Percentiles rank a stretch among this genome's conserved stretches.
phyloP scores from a whole-genome alignment of 2,888 invertebrate genomes.

The Stenodema calcarata region DNA sequence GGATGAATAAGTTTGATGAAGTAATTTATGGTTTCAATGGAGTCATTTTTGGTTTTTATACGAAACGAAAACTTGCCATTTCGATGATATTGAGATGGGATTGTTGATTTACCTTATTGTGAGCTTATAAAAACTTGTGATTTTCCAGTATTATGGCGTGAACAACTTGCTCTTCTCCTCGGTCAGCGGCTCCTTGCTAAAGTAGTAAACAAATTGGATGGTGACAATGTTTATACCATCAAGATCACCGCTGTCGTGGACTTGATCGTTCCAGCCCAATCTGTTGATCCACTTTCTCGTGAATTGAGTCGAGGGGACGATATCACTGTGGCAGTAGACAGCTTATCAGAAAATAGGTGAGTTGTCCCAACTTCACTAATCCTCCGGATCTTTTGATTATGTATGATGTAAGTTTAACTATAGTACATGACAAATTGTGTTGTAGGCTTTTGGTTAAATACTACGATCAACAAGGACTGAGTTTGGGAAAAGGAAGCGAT shows the following conservation, averaged over 20 bases:
- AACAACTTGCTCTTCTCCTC: slow-evolving; percentile 48
- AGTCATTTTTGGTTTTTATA: no score
- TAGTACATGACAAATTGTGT: slow-evolving; percentile 50
- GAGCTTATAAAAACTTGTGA: background rate
- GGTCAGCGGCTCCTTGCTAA: slow-evolving; percentile 20
- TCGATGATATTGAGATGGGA: no score
- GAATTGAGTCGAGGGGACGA: background rate
- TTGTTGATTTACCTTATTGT: no score
- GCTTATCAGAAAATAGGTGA: background rate
- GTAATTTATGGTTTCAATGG: no score
- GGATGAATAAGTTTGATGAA: no score
- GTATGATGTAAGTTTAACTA: background rate
- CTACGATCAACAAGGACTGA: slow-evolving; percentile 63
- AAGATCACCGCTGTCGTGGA: slow-evolving; percentile 17
- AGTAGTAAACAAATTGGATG: background rate
- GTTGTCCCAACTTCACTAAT: background rate
- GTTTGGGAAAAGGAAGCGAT: slow-evolving; percentile 59
- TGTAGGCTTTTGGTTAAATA: slow-evolving; percentile 72
- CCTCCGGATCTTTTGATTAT: background rate
- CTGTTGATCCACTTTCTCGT: background rate
- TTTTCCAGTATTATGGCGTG: slow-evolving; percentile 49
- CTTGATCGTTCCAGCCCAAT: background rate
- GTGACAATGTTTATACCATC: background rate
- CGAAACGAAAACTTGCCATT: no score
- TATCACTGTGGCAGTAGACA: background rate